These are phyloP conservation scores for Cheilosia soror DNA, from an alignment of 2,888 invertebrate genomes.

Conservation along the genomic window DNA sequence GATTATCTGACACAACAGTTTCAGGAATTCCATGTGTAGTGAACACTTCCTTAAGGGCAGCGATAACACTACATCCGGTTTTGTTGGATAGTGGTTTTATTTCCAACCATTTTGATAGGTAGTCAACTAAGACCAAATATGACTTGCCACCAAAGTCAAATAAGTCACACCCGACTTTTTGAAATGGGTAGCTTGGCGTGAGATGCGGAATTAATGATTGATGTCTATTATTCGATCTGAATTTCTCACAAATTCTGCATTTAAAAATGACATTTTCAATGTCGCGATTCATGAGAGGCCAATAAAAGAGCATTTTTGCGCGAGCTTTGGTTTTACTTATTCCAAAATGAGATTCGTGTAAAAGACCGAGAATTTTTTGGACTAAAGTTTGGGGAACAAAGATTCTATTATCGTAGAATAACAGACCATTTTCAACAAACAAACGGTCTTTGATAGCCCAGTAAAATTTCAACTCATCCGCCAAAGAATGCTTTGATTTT, in stretches of 20 bases:
- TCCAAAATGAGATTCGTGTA: too few relatives aligned
- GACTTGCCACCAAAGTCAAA: slow-evolving; percentile 8
- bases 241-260: too few relatives aligned
- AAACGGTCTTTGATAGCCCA: slow-evolving; percentile 20
- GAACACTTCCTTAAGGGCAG: not conserved
- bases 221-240: too few relatives aligned
- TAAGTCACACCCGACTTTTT: not conserved
- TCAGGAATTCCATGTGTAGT: slow-evolving; percentile 18
- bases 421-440: too few relatives aligned
- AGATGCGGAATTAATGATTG: slow-evolving; percentile 1
- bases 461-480: slow-evolving; percentile 15
- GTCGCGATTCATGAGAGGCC: too few relatives aligned
- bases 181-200: not conserved
- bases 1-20: not conserved
- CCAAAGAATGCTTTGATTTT: slow-evolving; percentile 5
- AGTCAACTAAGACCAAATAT: slow-evolving; percentile 5
- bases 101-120: slow-evolving; percentile 9
- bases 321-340: too few relatives aligned
- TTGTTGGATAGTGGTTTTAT: not conserved
- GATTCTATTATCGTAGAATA: too few relatives aligned
- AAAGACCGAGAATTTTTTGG: too few relatives aligned
- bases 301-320: too few relatives aligned
- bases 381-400: too few relatives aligned
- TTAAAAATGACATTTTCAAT: too few relatives aligned
- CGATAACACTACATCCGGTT: not conserved